phyloP scores from a whole-genome alignment of 2,113 vertebrate genomes.

The Xyliphius kryptos region DNA sequence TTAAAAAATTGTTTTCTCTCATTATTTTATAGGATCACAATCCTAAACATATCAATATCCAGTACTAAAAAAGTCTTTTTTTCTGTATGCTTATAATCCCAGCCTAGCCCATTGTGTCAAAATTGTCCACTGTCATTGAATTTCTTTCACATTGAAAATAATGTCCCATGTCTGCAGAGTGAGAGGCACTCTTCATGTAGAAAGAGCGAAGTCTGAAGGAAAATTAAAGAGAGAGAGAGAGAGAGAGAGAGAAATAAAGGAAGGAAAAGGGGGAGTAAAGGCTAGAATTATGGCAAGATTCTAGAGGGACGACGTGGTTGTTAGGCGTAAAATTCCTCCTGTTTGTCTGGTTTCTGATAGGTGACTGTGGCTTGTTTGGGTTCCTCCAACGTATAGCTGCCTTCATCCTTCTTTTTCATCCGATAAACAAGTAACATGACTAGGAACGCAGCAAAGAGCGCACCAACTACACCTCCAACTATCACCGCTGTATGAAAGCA shows the following conservation, averaged over 20 bases:
- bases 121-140: slow-evolving; percentile 35
- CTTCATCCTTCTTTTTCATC: slow-evolving; percentile 99
- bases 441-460: slow-evolving; percentile 93
- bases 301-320: slow-evolving; percentile 44
- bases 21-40: slow-evolving; percentile 67
- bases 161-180: slow-evolving; percentile 64
- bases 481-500: slow-evolving; percentile 78
- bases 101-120: slow-evolving; percentile 9
- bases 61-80: slow-evolving; percentile 58
- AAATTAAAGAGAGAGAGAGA: slow-evolving; percentile 41
- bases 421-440: slow-evolving; percentile 96
- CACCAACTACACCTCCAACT: slow-evolving; percentile 92
- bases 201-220: slow-evolving; percentile 51
- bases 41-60: slow-evolving; percentile 68
- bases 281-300: slow-evolving; percentile 35
- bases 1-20: slow-evolving; percentile 63
- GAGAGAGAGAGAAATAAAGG: too few species aligned
- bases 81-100: slow-evolving; percentile 53
- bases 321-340: slow-evolving; percentile 98
- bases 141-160: slow-evolving; percentile 61
- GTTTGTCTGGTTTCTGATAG: slow-evolving; percentile 98
- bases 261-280: slow-evolving; percentile 33
- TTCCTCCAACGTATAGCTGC: slow-evolving; percentile 96
- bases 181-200: slow-evolving; percentile 62
- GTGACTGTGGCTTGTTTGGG: slow-evolving; percentile 96